A percentile compares a stretch with the other conserved stretches of the same genome.
These are phyloP conservation scores for Tonatia bakeri DNA, from an alignment of 2,113 vertebrate genomes.

Conservation along the genomic window DNA sequence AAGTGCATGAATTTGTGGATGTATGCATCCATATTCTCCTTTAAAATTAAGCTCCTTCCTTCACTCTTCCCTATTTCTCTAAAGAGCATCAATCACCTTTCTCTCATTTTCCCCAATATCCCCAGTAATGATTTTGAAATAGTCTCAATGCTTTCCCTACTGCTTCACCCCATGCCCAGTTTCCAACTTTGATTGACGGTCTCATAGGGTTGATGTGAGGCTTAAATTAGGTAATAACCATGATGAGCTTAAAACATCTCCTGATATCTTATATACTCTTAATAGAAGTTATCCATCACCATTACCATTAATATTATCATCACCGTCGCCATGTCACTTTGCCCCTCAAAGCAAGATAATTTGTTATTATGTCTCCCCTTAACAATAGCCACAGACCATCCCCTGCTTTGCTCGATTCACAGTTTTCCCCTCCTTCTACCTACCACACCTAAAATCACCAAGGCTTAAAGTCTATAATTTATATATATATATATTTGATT, in stretches of 20 bases:
- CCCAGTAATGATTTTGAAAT: background rate
- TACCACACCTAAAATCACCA: background rate
- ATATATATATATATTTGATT: background rate
- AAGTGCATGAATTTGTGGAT: background rate
- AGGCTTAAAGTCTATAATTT: background rate
- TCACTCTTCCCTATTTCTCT: background rate
- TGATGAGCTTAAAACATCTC: background rate
- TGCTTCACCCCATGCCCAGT: background rate
- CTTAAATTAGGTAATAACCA: conserved; percentile 6
- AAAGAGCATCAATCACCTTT: background rate
- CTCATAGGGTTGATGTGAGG: background rate
- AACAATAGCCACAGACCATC: background rate
- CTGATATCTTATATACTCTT: background rate
- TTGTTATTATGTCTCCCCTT: background rate
- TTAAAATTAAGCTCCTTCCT: background rate
- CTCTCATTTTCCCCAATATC: background rate
- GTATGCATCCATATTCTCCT: background rate
- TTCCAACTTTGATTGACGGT: background rate
- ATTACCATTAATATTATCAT: background rate
- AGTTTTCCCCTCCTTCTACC: background rate
- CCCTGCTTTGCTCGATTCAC: background rate
- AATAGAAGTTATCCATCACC: background rate
- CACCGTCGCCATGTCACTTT: background rate
- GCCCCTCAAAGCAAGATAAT: background rate
- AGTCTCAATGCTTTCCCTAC: background rate